These are phyloP conservation scores for Tachyglossus aculeatus DNA, from an alignment of 2,797 vertebrate genomes.

Conservation along the genomic window DNA sequence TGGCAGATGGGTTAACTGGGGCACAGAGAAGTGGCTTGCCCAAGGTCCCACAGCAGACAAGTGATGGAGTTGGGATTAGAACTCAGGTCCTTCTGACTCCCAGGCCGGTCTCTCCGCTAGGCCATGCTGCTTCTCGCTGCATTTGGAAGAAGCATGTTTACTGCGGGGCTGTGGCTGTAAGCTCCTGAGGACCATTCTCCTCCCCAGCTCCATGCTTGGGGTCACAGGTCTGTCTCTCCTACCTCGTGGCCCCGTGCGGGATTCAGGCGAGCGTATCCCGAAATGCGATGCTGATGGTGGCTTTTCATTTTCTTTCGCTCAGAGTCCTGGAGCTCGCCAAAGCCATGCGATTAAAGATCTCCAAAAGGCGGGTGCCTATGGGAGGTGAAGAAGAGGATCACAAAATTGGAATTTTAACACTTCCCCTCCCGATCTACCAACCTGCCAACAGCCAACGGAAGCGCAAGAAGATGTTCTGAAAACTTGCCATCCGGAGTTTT, in stretches of 20 bases:
- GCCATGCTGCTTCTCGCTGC: too few relatives aligned
- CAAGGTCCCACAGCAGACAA: background rate
- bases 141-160: too few relatives aligned
- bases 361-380: constrained; percentile 60
- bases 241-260: too few relatives aligned
- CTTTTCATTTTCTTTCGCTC: constrained; percentile 28
- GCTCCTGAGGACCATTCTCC: too few relatives aligned
- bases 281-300: too few relatives aligned
- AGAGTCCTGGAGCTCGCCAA: constrained; percentile 91
- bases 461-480: constrained; percentile 80
- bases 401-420: constrained; percentile 77
- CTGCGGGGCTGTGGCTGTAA: too few relatives aligned
- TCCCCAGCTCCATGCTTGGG: too few relatives aligned
- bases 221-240: too few relatives aligned
- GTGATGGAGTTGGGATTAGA: background rate
- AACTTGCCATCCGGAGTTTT: background rate
- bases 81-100: background rate
- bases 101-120: too few relatives aligned
- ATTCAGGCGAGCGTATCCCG: too few relatives aligned
- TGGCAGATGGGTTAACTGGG: background rate
- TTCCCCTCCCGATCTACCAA: constrained; percentile 83
- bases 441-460: constrained; percentile 62
- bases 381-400: constrained; percentile 69
- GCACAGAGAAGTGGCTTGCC: background rate
- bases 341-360: constrained; percentile 87